Evolutionary conservation across 2,113 vertebrate genomes (phyloP), one percentile per base, ranked within the genome.

Genomic region (Lates calcarifer): DNA sequence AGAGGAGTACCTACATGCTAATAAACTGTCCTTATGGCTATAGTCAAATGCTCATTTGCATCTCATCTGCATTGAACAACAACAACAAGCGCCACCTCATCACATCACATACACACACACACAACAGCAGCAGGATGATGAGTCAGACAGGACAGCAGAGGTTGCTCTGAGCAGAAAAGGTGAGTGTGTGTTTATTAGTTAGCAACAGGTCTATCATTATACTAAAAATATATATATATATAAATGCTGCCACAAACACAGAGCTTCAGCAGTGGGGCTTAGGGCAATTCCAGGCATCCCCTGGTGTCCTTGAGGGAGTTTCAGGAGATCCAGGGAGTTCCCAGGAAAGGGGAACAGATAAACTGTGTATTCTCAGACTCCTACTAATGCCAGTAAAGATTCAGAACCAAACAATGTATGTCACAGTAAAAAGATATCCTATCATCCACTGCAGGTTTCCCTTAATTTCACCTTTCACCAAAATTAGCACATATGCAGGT

Each of bases 31-130:
- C 80, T 82, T 77, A 81, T 56, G 31, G 63, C 67, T 24, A n/a
- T n/a, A 61, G 60, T 55, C 43, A 43, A 70, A 51, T 1, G 35
- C 37, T 86, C 62, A 88, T 90, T 90, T 90, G 73, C 90, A 92
- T 90, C 53, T 85, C 39, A 81, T 89, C 41, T 85, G 68, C 88
- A 89, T 89, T n/a, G n/a, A n/a, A 78, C 33, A 83, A 79, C 47
- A 13, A 55, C 47, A 61, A 77, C 43, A 57, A 63, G 22, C 62
- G 41, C 35, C 75, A 70, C 35, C 77, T 83, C 65, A 62, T 15
- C 20, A 7, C 57, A 43, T 79, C 79, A 33, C 66, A 70, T 20
- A 33, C 53, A 66, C 75, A 66, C 64, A 79, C 18, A 39, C 51
- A 37, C 29, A 72, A 26, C 49, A 2, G 26, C 12, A 76, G 35